Base-by-base conservation (phyloP, 2,888 invertebrate genomes). In the Apodemia mormo region DNA sequence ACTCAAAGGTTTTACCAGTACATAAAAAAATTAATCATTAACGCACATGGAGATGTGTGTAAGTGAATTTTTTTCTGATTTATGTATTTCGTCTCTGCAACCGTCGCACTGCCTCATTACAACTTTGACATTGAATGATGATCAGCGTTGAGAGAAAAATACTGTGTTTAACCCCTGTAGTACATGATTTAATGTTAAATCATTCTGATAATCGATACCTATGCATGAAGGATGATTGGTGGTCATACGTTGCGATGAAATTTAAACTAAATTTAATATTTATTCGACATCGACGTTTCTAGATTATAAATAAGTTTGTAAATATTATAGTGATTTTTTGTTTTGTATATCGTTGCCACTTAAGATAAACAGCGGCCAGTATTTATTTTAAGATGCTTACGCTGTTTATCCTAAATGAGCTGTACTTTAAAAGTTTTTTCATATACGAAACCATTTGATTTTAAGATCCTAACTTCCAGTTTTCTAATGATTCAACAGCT, bases 111-210 rank as follows among this genome's bases (percentile, higher is more conserved):
- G 84, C 82, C 88, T 90, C 89, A 89, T 90, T 89, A 90, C 83
- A 81, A 80, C 6, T 75, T 81, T 87, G 90, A 90, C 90, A 81
- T 90, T 90, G 90, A 90, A 84, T 85, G 87, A 90, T 90, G 86
- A 85, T 83, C 84, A 81, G 76, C 76, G 78, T 78, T 77, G 79
- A 78, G 80, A 86, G 87, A 87, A 90, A 88, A 88, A 87, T 86
- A 82, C 83, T 76, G 81, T 83, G 84, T 82, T 87, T 86, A 86
- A 88, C 87, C 85, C 83, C 79, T 79, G 76, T 81, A 80, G 79
- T 82, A 85, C 85, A 87, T 85, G 83, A 86, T 87, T 88, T 88
- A 86, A 87, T 87, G 86, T 82, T 78, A 82, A 82, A 82, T 82
- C 75, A 82, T 81, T 82, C 74, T 72, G 75, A 76, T 77, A 77